Base-by-base conservation (phyloP, 2,888 invertebrate species). In the Lepidonotus clava region DNA sequence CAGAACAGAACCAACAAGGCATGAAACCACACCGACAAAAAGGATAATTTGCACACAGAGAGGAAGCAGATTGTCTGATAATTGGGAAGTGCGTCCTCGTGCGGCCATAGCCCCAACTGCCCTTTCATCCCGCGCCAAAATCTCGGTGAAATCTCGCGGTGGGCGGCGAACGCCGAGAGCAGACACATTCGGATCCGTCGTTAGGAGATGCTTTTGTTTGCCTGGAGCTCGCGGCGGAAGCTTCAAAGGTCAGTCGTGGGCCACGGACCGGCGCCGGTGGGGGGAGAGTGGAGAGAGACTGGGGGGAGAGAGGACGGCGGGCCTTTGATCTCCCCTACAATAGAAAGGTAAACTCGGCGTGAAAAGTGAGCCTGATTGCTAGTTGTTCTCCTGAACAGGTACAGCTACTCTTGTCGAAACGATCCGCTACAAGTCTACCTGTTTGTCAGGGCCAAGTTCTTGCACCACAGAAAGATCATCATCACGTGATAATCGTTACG, bases 11-110 rank as follows among this genome's bases (percentile, higher is more conserved):
- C 36, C 34, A 71, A 38, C 36, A 5, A 71, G 71, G 71, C 71
- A 18, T 14, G 71, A 21, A 21, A 71, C 14, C 8, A 34, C 36
- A 14, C 71, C 38, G 14, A 71, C 71, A 71, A 71, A 71, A 38
- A 38, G 18, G 36, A 11, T 71, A 71, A 71, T 71, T 34, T 38
- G 36, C 36, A n/a, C n/a, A 18, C 71, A 71, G 71, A 71, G 71
- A 24, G 71, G 71, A 71, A 71, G 71, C 71, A 71, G 71, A 71
- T 71, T 71, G 71, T 34, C 6, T 38, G 71, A 71, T 71, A 71
- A 71, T 71, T 71, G 24, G 71, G 71, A 18, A 14, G 71, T 6
- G 4, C 6, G n/a, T 38, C 38, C 71, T 36, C 36, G 18, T 18
- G 5, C 36, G 21, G 36, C 14, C n/a, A 21, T 18, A 18, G 14